A percentile compares a stretch with the other conserved stretches of the same genome.
Evolutionary conservation across 2,888 invertebrate species (phyloP).

Genomic region (Eupithecia subfuscata): DNA sequence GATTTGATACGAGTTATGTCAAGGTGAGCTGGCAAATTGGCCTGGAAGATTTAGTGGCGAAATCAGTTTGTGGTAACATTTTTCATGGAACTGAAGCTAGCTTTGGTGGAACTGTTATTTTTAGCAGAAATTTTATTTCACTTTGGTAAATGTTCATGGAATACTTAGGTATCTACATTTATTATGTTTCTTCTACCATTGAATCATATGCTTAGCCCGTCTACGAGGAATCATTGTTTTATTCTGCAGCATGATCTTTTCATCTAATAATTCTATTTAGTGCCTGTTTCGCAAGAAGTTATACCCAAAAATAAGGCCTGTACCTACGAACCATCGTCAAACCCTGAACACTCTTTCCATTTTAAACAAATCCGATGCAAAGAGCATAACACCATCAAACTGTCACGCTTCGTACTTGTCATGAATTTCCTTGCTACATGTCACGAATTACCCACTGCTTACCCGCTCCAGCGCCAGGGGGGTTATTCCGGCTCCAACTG

Average conservation of each 20-base stretch:
- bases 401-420: conserved; percentile 6
- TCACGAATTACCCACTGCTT: conserved; percentile 73
- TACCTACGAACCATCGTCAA: neutral
- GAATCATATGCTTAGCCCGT: too few relatives aligned
- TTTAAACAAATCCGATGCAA: conserved; percentile 2
- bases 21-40: conserved; percentile 31
- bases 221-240: neutral
- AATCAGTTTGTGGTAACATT: conserved; percentile 8
- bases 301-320: neutral
- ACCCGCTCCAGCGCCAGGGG: conserved; percentile 63
- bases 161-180: too few relatives aligned
- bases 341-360: neutral
- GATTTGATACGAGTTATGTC: conserved; percentile 37
- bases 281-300: neutral
- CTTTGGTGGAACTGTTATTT: neutral
- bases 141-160: neutral
- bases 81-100: neutral
- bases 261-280: neutral
- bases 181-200: too few relatives aligned
- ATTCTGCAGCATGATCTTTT: too few relatives aligned
- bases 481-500: conserved; percentile 51
- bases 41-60: conserved; percentile 6
- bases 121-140: too few relatives aligned
- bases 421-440: conserved; percentile 15
- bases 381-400: conserved; percentile 17